Conservation (phyloP, 2,113 vertebrate species). For the Otus sunia region DNA sequence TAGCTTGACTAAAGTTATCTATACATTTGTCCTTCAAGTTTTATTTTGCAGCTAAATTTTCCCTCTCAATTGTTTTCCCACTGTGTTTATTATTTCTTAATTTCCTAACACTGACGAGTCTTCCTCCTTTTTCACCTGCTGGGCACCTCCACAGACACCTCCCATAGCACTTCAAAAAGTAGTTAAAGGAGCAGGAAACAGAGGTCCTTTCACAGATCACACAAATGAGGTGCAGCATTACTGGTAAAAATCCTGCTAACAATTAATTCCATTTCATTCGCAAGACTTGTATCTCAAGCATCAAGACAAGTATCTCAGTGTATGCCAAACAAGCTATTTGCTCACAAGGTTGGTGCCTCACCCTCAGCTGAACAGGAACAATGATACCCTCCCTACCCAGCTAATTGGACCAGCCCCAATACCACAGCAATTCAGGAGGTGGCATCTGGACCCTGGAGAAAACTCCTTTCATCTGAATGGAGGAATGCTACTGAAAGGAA, state of each 20-base stretch:
- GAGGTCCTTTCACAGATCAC: background rate
- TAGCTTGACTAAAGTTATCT: background rate
- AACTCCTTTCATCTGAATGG: fast-evolving
- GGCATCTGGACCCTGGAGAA: background rate
- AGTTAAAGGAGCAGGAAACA: background rate
- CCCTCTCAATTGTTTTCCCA: background rate
- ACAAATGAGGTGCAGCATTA: background rate
- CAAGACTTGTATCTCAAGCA: background rate
- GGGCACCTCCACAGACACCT: background rate
- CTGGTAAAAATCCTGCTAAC: background rate
- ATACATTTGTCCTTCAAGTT: background rate
- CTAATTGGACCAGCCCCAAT: background rate
- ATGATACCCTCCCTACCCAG: background rate
- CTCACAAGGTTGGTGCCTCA: background rate
- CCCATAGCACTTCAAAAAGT: background rate
- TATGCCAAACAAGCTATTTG: background rate
- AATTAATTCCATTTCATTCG: background rate
- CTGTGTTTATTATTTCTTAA: background rate
- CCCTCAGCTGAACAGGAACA: background rate
- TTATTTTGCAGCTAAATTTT: background rate
- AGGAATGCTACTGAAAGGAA: background rate
- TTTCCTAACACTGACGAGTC: background rate
- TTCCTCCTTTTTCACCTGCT: background rate
- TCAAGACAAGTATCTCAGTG: background rate
- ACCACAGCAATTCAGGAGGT: background rate